phyloP scores from a whole-genome alignment of 2,797 vertebrate species.

The Pagetopsis macropterus region DNA sequence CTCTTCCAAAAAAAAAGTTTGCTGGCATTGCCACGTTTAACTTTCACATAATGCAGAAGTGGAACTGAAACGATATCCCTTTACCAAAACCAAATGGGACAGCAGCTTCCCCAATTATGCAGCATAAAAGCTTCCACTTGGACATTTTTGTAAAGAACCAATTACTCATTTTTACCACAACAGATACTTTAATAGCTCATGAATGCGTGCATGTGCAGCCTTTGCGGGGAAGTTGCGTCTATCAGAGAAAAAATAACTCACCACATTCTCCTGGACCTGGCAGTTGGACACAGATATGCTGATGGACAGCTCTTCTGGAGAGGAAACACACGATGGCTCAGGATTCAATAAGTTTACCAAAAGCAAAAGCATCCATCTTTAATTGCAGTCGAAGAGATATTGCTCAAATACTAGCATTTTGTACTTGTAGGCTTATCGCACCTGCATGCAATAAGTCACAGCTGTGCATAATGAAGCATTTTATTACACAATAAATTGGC shows the following conservation, averaged over 20 bases:
- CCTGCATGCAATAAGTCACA: slow-evolving; percentile 66
- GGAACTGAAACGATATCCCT: slow-evolving; percentile 44
- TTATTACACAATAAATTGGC: slow-evolving; percentile 69
- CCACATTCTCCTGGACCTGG: slow-evolving; percentile 98
- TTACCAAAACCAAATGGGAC: slow-evolving; percentile 1
- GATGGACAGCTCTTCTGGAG: slow-evolving; percentile 93
- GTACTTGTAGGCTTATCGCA: slow-evolving; percentile 55
- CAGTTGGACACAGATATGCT: slow-evolving; percentile 98
- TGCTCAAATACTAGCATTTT: slow-evolving; percentile 34
- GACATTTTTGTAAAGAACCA: slow-evolving; percentile 44
- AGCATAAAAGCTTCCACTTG: slow-evolving; percentile 20
- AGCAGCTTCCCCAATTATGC: slow-evolving; percentile 62
- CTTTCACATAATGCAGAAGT: slow-evolving; percentile 67
- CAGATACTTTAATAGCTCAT: slow-evolving; percentile 45
- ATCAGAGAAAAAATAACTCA: slow-evolving; percentile 80
- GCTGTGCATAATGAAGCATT: slow-evolving; percentile 63
- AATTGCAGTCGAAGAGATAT: slow-evolving; percentile 29
- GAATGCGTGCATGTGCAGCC: slow-evolving; percentile 37
- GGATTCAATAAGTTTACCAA: slow-evolving; percentile 44
- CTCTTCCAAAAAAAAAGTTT: slow-evolving; percentile 39
- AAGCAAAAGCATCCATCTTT: slow-evolving; percentile 40
- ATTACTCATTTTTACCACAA: slow-evolving; percentile 53
- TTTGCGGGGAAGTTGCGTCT: slow-evolving; percentile 56
- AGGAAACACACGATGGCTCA: slow-evolving; percentile 58
- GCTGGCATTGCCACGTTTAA: slow-evolving; percentile 53